Evolutionary conservation across 1,140 invertebrate species (phyloP).

Genomic region (Aphaenogaster floridana): DNA sequence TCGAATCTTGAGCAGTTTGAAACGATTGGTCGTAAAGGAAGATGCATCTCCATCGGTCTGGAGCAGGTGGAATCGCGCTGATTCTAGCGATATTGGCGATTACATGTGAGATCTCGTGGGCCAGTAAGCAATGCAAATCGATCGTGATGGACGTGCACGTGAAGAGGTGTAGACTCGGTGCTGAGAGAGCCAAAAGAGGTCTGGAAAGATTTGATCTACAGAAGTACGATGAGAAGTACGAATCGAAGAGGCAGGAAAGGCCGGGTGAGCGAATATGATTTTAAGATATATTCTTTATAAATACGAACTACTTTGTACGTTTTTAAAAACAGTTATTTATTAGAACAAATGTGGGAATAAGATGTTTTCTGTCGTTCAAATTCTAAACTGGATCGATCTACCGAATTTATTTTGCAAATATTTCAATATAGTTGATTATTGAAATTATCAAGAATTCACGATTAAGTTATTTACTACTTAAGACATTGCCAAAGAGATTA

Average conservation of each 20-base stretch:
- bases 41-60: not conserved
- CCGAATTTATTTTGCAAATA: not conserved
- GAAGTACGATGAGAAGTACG: not conserved
- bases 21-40: not conserved
- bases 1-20: not conserved
- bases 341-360: not conserved
- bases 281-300: not conserved
- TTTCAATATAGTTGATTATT: not conserved
- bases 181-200: conserved; percentile 17
- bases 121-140: conserved; percentile 36
- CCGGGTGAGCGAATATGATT: not conserved
- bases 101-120: conserved; percentile 11
- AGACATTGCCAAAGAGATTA: not conserved
- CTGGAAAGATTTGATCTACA: conserved; percentile 41
- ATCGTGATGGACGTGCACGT: conserved; percentile 35
- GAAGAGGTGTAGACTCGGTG: conserved; percentile 16
- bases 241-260: not conserved
- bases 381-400: not conserved
- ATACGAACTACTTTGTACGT: not conserved
- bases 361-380: not conserved
- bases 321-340: not conserved
- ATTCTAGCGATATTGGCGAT: not conserved
- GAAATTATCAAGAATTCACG: not conserved
- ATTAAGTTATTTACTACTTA: not conserved
- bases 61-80: not conserved